phyloP scores from a whole-genome alignment of 2,797 vertebrate genomes.

The Dermochelys coriacea region DNA sequence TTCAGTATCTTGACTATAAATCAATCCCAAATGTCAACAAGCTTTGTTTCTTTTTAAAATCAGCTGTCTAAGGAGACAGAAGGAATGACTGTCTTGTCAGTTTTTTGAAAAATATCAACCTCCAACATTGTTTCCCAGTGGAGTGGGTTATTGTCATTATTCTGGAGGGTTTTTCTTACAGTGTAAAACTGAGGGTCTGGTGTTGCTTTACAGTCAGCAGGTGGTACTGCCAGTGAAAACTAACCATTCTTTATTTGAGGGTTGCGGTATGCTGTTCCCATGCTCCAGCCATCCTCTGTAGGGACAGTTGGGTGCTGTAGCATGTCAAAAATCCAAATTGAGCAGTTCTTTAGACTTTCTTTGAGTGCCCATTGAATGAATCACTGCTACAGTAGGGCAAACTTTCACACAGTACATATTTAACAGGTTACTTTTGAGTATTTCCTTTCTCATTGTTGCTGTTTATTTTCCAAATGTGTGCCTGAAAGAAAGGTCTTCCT shows the following conservation, averaged over 20 bases:
- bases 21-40: not conserved
- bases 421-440: not conserved
- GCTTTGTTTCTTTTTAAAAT: not conserved
- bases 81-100: conserved; percentile 3
- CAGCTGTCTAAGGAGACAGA: not conserved
- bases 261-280: not conserved
- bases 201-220: not conserved
- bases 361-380: not conserved
- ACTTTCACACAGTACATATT: not conserved
- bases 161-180: not conserved
- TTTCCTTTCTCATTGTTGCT: not conserved
- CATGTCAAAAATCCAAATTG: not conserved
- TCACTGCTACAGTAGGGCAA: not conserved
- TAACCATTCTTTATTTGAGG: not conserved
- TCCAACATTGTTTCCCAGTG: not conserved
- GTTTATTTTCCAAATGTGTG: not conserved
- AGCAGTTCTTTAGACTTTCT: not conserved
- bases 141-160: not conserved
- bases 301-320: not conserved
- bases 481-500: not conserved
- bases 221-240: not conserved
- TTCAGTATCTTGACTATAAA: not conserved
- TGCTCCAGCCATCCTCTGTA: not conserved
- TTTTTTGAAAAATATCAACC: conserved; percentile 4
- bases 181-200: not conserved